Conservation (phyloP, 2,888 invertebrate genomes). For the Nemotelus pantherinus region DNA sequence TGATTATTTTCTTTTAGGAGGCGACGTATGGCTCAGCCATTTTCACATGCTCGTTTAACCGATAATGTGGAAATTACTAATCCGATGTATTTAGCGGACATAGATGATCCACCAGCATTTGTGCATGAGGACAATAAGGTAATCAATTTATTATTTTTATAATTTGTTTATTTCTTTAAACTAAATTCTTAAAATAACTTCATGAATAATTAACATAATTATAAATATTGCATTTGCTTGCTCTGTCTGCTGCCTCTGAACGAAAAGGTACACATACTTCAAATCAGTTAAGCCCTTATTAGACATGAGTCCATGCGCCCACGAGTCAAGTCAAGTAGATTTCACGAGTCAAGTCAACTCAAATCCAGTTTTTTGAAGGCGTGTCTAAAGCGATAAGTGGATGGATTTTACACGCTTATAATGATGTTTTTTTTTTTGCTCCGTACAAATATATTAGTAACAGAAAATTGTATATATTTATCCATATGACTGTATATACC, state of each 20-base stretch:
- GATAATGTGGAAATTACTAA: constrained; percentile 88
- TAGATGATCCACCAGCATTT: constrained; percentile 71
- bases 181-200: constrained; percentile 31
- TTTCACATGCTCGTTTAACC: constrained; percentile 81
- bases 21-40: constrained; percentile 69
- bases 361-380: too few species aligned
- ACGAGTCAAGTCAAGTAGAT: too few species aligned
- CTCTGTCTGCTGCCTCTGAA: neutral
- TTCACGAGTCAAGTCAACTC: too few species aligned
- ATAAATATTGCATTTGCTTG: neutral
- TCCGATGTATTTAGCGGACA: constrained; percentile 84
- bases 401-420: too few species aligned
- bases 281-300: too few species aligned
- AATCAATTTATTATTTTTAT: constrained; percentile 46
- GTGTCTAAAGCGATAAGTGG: too few species aligned
- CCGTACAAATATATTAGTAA: too few species aligned
- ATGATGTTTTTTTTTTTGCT: too few species aligned
- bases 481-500: too few species aligned
- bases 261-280: too few species aligned
- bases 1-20: constrained; percentile 61
- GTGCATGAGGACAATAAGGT: constrained; percentile 72
- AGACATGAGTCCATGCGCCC: too few species aligned
- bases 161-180: constrained; percentile 25
- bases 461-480: too few species aligned
- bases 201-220: neutral